Evolutionary conservation across 2,888 invertebrate genomes (phyloP).

Genomic region (Stenichneumon culpator): DNA sequence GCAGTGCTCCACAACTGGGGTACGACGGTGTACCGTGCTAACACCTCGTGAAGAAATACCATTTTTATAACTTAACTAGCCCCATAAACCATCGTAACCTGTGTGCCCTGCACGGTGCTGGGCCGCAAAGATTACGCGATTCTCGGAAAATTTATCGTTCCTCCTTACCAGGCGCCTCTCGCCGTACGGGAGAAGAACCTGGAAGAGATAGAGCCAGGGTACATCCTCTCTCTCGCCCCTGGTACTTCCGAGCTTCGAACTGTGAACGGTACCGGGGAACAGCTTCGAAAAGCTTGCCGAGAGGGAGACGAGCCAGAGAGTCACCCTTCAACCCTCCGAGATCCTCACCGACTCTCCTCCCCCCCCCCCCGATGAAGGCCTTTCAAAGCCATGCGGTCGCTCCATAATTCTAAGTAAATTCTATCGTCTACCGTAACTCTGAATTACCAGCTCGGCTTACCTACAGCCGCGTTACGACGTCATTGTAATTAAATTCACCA

Average conservation of each 20-base stretch:
- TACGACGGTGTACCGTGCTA: background rate
- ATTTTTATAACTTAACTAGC: slow-evolving; percentile 66
- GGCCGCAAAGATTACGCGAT: slow-evolving; percentile 70
- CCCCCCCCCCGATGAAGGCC: slow-evolving; percentile 13
- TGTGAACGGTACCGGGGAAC: background rate
- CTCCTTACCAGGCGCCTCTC: slow-evolving; percentile 46
- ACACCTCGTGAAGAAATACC: slow-evolving; percentile 45
- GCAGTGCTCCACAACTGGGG: background rate
- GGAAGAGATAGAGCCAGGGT: background rate
- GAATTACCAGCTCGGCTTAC: slow-evolving; percentile 57
- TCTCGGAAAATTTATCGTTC: slow-evolving; percentile 66
- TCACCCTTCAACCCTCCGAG: slow-evolving; percentile 22
- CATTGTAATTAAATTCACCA: slow-evolving; percentile 67
- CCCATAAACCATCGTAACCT: slow-evolving; percentile 62
- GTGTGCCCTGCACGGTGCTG: slow-evolving; percentile 57
- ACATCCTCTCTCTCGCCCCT: slow-evolving; percentile 16
- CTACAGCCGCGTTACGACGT: slow-evolving; percentile 51
- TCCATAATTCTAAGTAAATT: slow-evolving; percentile 62
- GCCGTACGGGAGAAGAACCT: slow-evolving; percentile 29
- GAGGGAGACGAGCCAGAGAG: slow-evolving; percentile 5
- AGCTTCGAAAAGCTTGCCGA: background rate
- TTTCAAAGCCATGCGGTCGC: slow-evolving; percentile 36
- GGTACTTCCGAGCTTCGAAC: background rate
- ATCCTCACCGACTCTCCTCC: too few relatives aligned
- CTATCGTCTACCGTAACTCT: slow-evolving; percentile 60